These are phyloP conservation scores for Myotis lucifugus DNA, from an alignment of 2,113 vertebrate species.

Conservation along the genomic window DNA sequence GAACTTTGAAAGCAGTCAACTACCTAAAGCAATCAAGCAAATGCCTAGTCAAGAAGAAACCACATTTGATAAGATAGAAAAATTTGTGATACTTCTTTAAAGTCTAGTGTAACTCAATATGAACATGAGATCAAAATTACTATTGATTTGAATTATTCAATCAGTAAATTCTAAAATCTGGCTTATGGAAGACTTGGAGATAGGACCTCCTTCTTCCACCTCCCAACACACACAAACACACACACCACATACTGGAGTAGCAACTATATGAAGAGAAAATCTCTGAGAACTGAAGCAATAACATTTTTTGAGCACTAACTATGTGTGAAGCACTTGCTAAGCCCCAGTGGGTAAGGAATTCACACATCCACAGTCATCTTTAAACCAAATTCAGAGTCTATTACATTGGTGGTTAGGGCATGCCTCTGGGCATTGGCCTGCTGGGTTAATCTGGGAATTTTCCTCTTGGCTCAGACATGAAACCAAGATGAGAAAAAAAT, in stretches of 20 bases:
- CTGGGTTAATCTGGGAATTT: conserved; percentile 27
- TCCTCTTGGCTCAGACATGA: conserved; percentile 25
- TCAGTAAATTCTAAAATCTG: conserved; percentile 5
- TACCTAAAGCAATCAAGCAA: background rate
- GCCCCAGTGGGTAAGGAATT: background rate
- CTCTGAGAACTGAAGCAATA: background rate
- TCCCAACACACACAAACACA: background rate
- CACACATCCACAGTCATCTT: background rate
- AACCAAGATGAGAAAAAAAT: conserved; percentile 41
- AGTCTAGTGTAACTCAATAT: background rate
- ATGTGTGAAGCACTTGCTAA: background rate
- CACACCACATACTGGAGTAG: background rate
- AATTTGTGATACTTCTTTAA: background rate
- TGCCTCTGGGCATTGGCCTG: background rate
- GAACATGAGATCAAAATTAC: background rate
- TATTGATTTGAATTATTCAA: background rate
- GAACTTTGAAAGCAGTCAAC: background rate
- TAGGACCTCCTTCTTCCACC: background rate
- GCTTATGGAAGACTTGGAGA: background rate
- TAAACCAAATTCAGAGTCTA: background rate
- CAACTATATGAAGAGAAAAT: background rate
- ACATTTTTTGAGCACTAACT: background rate
- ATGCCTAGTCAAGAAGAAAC: background rate
- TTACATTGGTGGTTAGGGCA: background rate
- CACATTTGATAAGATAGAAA: background rate